A percentile compares a stretch with the other conserved stretches of the same genome.
These are phyloP conservation scores for Mantis religiosa DNA, from an alignment of 2,888 invertebrate genomes.

Conservation along the genomic window DNA sequence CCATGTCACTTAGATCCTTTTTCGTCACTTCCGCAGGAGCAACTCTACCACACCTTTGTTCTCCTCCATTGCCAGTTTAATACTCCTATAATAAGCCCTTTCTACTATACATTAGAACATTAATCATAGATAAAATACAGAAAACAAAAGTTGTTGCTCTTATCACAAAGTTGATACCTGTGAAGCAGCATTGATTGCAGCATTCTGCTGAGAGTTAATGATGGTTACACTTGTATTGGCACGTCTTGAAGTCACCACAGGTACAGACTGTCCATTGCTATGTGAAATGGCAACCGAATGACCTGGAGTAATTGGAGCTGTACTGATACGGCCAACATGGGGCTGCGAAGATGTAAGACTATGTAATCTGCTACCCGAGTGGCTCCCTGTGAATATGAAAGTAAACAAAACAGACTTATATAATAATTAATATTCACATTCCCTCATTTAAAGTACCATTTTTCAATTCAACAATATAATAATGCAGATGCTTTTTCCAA, in stretches of 20 bases:
- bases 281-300: conserved; percentile 10
- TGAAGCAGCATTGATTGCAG: conserved; percentile 36
- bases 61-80: too few species aligned
- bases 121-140: too few species aligned
- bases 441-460: too few species aligned
- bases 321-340: background rate
- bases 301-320: background rate
- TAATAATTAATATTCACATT: background rate
- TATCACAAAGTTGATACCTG: conserved; percentile 33
- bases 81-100: too few species aligned
- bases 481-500: too few species aligned
- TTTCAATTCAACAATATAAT: too few species aligned
- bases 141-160: too few species aligned
- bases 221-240: conserved; percentile 76
- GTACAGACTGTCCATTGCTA: conserved; percentile 12
- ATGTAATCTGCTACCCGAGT: conserved; percentile 27
- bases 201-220: conserved; percentile 50
- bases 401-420: background rate
- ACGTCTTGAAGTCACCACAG: conserved; percentile 56
- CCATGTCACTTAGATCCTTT: too few species aligned
- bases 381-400: background rate
- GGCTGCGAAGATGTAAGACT: conserved; percentile 17
- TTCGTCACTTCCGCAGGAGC: too few species aligned
- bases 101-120: too few species aligned
- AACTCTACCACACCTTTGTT: too few species aligned